phyloP scores from a whole-genome alignment of 2,797 vertebrate genomes.

The Neosalanx taihuensis region DNA sequence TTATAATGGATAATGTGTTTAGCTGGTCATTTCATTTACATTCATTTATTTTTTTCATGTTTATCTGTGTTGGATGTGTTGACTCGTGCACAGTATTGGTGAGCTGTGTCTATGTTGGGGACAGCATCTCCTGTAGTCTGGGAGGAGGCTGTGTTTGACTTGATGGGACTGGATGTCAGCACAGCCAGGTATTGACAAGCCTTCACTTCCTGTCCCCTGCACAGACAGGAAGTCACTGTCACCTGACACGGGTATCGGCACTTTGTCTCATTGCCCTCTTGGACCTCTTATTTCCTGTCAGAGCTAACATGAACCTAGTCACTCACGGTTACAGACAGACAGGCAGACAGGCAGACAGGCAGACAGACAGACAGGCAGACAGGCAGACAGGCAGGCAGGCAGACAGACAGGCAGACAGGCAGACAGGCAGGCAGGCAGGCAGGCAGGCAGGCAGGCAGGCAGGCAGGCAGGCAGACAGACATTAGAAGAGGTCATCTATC shows the following conservation, averaged over 20 bases:
- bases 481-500: neutral
- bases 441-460: no score
- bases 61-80: no score
- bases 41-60: no score
- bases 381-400: neutral
- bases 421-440: slow-evolving; percentile 10
- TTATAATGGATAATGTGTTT: no score
- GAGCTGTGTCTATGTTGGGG: neutral
- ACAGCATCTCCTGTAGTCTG: neutral
- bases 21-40: no score
- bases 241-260: slow-evolving; percentile 77
- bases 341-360: slow-evolving; percentile 22
- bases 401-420: slow-evolving; percentile 26
- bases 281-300: slow-evolving; percentile 70
- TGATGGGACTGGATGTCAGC: slow-evolving; percentile 65
- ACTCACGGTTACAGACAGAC: slow-evolving; percentile 43
- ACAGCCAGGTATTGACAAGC: slow-evolving; percentile 69
- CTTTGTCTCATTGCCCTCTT: slow-evolving; percentile 68
- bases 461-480: slow-evolving; percentile 10
- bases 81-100: neutral
- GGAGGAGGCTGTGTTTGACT: slow-evolving; percentile 52
- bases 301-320: slow-evolving; percentile 55
- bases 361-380: neutral
- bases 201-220: slow-evolving; percentile 65
- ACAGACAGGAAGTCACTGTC: slow-evolving; percentile 75